Conservation (phyloP, 2,113 vertebrate species). For the Microtus pennsylvanicus region DNA sequence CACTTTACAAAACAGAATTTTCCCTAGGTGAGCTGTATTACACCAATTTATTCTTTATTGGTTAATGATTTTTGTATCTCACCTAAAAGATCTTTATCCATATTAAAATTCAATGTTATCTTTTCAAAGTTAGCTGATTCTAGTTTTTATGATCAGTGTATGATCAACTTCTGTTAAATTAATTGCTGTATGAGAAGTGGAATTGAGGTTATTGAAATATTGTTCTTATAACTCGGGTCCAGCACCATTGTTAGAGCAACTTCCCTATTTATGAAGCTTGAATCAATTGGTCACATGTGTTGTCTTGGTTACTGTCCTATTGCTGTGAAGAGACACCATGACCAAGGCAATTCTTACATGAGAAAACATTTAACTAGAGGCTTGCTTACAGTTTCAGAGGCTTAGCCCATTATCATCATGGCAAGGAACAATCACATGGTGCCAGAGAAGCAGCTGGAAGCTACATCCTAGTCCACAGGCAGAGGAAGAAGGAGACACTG, state of each 20-base stretch:
- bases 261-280: constrained; percentile 19
- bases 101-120: background rate
- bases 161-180: constrained; percentile 41
- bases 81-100: constrained; percentile 38
- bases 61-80: background rate
- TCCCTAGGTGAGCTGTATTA: background rate
- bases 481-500: background rate
- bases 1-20: constrained; percentile 31
- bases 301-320: background rate
- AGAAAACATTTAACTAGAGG: background rate
- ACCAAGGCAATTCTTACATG: background rate
- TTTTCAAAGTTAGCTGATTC: background rate
- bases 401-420: background rate
- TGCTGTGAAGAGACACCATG: background rate
- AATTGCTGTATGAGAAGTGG: background rate
- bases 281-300: background rate
- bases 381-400: background rate
- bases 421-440: background rate
- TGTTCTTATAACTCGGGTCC: background rate
- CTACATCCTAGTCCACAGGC: background rate
- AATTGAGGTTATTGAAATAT: background rate
- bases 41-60: background rate
- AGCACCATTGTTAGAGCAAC: background rate
- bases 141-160: constrained; percentile 20
- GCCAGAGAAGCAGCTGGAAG: background rate